phyloP scores from a whole-genome alignment of 2,888 invertebrate species.

The Eretmocerus hayati region DNA sequence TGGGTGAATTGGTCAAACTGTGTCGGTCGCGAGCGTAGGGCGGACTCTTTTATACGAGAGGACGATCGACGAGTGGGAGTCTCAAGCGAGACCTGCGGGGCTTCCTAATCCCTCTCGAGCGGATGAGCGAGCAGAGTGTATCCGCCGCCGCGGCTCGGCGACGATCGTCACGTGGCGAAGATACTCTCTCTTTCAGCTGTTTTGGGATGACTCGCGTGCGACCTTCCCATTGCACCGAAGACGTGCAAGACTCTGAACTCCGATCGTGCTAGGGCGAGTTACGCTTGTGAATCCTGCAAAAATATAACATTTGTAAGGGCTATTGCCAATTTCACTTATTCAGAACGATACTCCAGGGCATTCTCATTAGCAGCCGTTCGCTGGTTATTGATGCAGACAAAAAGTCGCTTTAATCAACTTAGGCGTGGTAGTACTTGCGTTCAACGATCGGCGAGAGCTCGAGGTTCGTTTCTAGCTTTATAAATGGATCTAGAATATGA shows the following conservation, averaged over 20 bases:
- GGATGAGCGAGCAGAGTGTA: slow-evolving; percentile 12
- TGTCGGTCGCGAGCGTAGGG: neutral
- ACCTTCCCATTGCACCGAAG: neutral
- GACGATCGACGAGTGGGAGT: too few species aligned
- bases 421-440: too few species aligned
- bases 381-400: too few species aligned
- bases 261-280: neutral
- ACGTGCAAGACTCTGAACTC: neutral
- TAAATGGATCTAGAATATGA: too few species aligned
- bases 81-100: neutral
- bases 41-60: slow-evolving; percentile 10
- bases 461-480: too few species aligned
- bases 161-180: neutral
- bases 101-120: slow-evolving; percentile 19
- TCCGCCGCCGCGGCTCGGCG: neutral
- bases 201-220: neutral
- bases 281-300: too few species aligned
- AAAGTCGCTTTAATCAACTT: too few species aligned
- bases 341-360: too few species aligned
- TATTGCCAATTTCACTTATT: too few species aligned
- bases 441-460: too few species aligned
- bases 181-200: neutral
- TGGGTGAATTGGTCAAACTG: neutral
- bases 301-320: too few species aligned
- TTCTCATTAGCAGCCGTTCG: too few species aligned